Conservation (phyloP, 2,888 invertebrate species). For the Stegophylla sp. region DNA sequence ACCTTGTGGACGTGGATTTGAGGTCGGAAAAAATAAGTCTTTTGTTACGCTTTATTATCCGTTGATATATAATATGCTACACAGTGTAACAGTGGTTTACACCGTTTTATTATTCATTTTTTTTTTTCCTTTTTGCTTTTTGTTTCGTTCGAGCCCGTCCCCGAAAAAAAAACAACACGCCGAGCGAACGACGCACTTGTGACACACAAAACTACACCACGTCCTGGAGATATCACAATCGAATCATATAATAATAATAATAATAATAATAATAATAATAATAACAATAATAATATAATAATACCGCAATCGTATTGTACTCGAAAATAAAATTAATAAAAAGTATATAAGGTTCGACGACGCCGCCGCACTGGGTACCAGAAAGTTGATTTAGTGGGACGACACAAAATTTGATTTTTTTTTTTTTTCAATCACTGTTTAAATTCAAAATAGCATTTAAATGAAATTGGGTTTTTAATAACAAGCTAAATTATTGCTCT, state of each 20-base stretch:
- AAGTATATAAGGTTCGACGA: too few relatives aligned
- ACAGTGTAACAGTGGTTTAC: background rate
- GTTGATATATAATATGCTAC: background rate
- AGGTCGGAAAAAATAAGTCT: slow-evolving; percentile 27
- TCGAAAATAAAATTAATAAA: background rate
- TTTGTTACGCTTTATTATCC: slow-evolving; percentile 22
- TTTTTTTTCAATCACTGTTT: too few relatives aligned
- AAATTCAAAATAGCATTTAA: too few relatives aligned
- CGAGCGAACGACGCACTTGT: background rate
- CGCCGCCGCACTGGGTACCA: too few relatives aligned
- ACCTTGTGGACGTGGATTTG: slow-evolving; percentile 40
- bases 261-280: too few relatives aligned
- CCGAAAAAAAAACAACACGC: background rate
- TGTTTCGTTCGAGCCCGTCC: background rate
- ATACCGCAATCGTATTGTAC: background rate
- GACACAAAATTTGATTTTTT: too few relatives aligned
- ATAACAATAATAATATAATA: too few relatives aligned
- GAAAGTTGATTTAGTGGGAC: too few relatives aligned
- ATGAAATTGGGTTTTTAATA: too few relatives aligned
- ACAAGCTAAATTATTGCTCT: too few relatives aligned
- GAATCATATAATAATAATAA: too few relatives aligned
- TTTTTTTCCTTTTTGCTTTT: background rate
- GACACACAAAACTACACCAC: background rate
- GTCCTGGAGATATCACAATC: background rate
- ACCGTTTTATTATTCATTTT: background rate